phyloP scores from a whole-genome alignment of 2,797 vertebrate species.

The Phaenicophaeus curvirostris region DNA sequence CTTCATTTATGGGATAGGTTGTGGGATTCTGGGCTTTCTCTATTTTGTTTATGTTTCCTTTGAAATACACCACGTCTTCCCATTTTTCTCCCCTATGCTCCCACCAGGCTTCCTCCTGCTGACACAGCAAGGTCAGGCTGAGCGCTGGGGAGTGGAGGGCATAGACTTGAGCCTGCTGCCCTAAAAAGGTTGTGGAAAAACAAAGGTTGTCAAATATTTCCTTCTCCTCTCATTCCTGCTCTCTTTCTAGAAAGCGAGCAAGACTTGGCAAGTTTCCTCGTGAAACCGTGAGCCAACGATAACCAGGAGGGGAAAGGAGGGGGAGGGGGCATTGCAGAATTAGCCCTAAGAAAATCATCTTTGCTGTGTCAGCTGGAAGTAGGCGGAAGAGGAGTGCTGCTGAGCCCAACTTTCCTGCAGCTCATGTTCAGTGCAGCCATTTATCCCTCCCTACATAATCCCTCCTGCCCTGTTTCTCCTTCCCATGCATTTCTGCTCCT shows the following conservation, averaged over 20 bases:
- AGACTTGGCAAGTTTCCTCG: constrained; percentile 57
- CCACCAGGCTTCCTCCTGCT: constrained; percentile 50
- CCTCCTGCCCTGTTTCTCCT: neutral
- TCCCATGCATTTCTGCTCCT: rapidly evolving
- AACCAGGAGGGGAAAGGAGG: constrained; percentile 43
- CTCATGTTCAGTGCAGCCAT: neutral
- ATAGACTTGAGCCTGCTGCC: constrained; percentile 56
- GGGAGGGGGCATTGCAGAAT: neutral
- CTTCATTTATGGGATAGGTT: constrained; percentile 57
- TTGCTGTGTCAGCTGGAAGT: constrained; percentile 73
- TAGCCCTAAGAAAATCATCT: constrained; percentile 63
- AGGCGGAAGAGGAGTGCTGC: constrained; percentile 35
- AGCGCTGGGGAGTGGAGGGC: neutral
- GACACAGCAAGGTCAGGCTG: constrained; percentile 62
- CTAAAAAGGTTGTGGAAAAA: constrained; percentile 73
- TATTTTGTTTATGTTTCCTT: constrained; percentile 65
- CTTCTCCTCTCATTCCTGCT: constrained; percentile 36
- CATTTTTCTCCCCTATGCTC: constrained; percentile 17
- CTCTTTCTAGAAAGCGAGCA: constrained; percentile 65
- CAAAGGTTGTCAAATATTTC: constrained; percentile 63
- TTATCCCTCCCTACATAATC: neutral
- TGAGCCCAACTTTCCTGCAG: constrained; percentile 27
- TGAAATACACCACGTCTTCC: constrained; percentile 53
- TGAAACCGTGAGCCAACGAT: constrained; percentile 59
- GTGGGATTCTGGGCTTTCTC: constrained; percentile 60